Percentiles rank a stretch among this genome's conserved stretches.
Conservation (phyloP, 2,888 invertebrate species). For the Geotrupes spiniger region DNA sequence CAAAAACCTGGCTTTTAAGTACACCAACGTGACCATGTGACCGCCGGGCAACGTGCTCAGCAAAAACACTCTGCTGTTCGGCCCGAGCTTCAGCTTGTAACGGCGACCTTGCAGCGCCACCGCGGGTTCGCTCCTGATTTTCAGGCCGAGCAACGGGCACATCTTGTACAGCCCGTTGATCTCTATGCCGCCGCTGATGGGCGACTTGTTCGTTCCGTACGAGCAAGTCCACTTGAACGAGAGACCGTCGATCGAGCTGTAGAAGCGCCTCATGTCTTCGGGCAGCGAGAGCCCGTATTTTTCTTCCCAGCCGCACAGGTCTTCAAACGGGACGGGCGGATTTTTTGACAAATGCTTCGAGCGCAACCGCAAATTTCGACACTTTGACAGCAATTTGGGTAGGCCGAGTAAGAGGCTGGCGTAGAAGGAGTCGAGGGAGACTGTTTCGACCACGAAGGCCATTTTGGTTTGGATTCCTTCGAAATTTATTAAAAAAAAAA, state of each 20-base stretch:
- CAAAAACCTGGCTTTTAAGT: slow-evolving; percentile 35
- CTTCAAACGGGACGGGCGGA: slow-evolving; percentile 20
- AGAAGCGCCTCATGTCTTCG: slow-evolving; percentile 77
- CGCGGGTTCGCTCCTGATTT: slow-evolving; percentile 33
- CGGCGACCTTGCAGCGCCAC: slow-evolving; percentile 29
- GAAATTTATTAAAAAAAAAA: too few relatives aligned
- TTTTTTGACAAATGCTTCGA: slow-evolving; percentile 23
- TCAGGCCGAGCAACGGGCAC: slow-evolving; percentile 28
- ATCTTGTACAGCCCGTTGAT: slow-evolving; percentile 37
- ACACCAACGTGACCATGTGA: slow-evolving; percentile 40
- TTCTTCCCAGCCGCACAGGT: slow-evolving; percentile 75
- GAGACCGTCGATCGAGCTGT: slow-evolving; percentile 79
- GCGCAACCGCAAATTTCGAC: slow-evolving; percentile 23
- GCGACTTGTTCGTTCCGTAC: slow-evolving; percentile 42
- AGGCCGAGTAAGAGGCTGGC: slow-evolving; percentile 28
- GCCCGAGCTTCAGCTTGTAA: slow-evolving; percentile 33
- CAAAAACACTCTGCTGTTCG: slow-evolving; percentile 41
- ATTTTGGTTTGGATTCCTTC: too few relatives aligned
- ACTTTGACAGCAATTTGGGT: slow-evolving; percentile 24
- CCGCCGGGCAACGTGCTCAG: slow-evolving; percentile 33
- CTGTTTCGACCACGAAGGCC: slow-evolving; percentile 27
- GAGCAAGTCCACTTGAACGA: slow-evolving; percentile 77
- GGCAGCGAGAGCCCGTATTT: slow-evolving; percentile 72
- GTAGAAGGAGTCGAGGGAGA: slow-evolving; percentile 29
- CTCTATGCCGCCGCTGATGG: slow-evolving; percentile 36